phyloP scores from a whole-genome alignment of 2,888 invertebrate species.

The Sarcophaga rosellei region DNA sequence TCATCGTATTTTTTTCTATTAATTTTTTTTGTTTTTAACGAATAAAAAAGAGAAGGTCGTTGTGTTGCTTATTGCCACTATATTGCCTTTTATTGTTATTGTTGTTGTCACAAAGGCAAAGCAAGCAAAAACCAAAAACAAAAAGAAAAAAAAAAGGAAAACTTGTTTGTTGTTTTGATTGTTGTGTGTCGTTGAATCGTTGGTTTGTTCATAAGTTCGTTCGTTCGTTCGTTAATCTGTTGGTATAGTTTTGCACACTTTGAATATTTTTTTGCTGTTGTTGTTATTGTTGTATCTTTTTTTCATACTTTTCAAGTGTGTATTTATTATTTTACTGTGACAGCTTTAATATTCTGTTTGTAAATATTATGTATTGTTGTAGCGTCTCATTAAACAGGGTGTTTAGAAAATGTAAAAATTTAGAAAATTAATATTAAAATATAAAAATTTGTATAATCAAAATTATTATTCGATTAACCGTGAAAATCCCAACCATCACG shows the following conservation, averaged over 20 bases:
- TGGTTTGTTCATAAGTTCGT: slow-evolving; percentile 25
- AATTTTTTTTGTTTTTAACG: slow-evolving; percentile 44
- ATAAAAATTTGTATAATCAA: too few relatives aligned
- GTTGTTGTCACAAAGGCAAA: not conserved
- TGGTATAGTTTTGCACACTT: slow-evolving; percentile 45
- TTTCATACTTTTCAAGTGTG: not conserved
- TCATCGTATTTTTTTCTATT: slow-evolving; percentile 40
- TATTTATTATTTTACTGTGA: too few relatives aligned
- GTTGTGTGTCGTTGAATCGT: slow-evolving; percentile 3
- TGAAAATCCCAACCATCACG: too few relatives aligned
- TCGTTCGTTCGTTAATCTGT: slow-evolving; percentile 10
- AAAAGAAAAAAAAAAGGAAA: slow-evolving; percentile 15
- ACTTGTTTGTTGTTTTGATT: slow-evolving; percentile 60
- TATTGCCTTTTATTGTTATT: slow-evolving; percentile 32
- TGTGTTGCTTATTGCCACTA: slow-evolving; percentile 57
- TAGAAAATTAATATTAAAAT: not conserved
- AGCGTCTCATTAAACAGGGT: slow-evolving; percentile 51
- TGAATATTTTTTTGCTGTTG: not conserved
- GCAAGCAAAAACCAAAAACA: too few relatives aligned
- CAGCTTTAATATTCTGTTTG: too few relatives aligned
- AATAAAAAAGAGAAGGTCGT: slow-evolving; percentile 69
- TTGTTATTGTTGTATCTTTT: slow-evolving; percentile 10
- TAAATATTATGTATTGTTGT: not conserved
- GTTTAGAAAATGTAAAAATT: slow-evolving; percentile 5
- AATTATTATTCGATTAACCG: too few relatives aligned